A percentile compares a stretch with the other conserved stretches of the same genome.
phyloP scores from a whole-genome alignment of 2,113 vertebrate species.

The Balaeniceps rex region DNA sequence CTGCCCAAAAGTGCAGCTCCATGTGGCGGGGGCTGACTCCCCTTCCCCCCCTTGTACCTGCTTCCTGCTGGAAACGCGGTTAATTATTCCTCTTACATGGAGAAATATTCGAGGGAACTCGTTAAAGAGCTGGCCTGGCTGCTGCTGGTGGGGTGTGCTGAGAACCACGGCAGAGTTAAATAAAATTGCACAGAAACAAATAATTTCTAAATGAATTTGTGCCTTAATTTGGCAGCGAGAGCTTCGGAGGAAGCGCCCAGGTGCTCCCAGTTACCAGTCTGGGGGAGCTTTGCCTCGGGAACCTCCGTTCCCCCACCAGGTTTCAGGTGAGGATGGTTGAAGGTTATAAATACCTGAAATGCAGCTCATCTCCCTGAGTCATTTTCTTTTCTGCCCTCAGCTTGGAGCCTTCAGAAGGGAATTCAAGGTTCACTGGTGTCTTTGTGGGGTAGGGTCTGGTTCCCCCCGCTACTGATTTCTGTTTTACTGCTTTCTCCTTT shows the following conservation, averaged over 20 bases:
- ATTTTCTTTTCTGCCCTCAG: fast-evolving
- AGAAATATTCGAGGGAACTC: not conserved
- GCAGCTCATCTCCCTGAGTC: fast-evolving
- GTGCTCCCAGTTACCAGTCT: not conserved
- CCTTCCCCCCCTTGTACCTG: not conserved
- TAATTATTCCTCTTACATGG: not conserved
- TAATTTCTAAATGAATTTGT: not conserved
- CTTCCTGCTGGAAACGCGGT: not conserved
- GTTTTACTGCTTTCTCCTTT: not conserved
- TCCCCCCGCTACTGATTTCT: not conserved
- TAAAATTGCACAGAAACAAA: not conserved
- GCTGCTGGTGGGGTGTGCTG: not conserved
- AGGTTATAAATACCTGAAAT: not conserved
- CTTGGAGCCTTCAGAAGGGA: not conserved
- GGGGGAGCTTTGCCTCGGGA: not conserved
- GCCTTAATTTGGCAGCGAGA: not conserved
- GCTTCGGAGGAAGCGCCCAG: not conserved
- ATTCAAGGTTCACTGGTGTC: not conserved
- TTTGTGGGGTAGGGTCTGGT: not conserved
- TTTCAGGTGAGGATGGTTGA: fast-evolving
- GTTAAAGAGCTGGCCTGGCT: not conserved
- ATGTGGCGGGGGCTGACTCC: fast-evolving
- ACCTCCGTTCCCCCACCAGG: fast-evolving
- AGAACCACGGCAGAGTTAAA: not conserved
- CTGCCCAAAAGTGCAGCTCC: not conserved